phyloP scores from a whole-genome alignment of 2,113 vertebrate species.

The Myrmophylax atrothorax region DNA sequence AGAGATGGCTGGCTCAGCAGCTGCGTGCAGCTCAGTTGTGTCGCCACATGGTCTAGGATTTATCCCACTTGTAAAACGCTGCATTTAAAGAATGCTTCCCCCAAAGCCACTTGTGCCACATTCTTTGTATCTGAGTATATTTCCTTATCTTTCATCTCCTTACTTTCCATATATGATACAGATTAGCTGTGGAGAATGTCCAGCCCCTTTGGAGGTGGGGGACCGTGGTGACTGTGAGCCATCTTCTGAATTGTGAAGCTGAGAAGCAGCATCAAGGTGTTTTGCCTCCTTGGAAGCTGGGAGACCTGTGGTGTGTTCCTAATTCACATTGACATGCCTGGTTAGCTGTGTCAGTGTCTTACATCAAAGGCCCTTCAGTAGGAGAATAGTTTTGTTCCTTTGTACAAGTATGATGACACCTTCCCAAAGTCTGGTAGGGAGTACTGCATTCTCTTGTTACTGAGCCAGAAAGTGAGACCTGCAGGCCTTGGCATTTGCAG shows the following conservation, averaged over 20 bases:
- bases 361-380: neutral
- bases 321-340: rapidly evolving
- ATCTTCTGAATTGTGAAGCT: neutral
- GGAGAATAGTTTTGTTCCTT: neutral
- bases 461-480: neutral
- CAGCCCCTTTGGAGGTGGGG: neutral
- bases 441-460: neutral
- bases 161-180: neutral
- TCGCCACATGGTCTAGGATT: neutral
- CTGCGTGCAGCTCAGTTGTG: neutral
- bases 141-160: neutral
- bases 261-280: neutral
- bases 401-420: neutral
- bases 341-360: neutral
- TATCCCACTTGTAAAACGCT: constrained; percentile 14
- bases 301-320: neutral
- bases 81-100: neutral
- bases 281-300: neutral
- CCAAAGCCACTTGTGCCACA: neutral
- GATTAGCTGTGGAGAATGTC: neutral
- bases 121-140: neutral
- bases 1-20: constrained; percentile 35
- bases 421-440: neutral
- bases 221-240: neutral
- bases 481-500: neutral